A percentile compares a stretch with the other conserved stretches of the same genome.
These are phyloP conservation scores for Polyergus mexicanus DNA, from an alignment of 1,140 invertebrate species.

Conservation along the genomic window DNA sequence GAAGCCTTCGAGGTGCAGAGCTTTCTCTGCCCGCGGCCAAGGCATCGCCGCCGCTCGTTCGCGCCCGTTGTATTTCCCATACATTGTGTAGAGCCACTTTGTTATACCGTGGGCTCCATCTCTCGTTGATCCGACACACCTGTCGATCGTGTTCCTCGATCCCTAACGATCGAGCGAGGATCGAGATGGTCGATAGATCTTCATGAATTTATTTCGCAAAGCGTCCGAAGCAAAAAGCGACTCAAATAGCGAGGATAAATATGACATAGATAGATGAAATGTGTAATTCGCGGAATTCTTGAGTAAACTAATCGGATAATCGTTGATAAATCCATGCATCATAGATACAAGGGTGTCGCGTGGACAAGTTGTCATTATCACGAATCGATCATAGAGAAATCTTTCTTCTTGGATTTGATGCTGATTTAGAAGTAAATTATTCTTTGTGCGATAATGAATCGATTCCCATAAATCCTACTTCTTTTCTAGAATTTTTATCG, in stretches of 20 bases:
- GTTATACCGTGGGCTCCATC: slow-evolving; percentile 69
- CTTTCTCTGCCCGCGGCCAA: slow-evolving; percentile 81
- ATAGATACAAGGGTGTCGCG: background rate
- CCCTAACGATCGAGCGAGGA: background rate
- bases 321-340: slow-evolving; percentile 12
- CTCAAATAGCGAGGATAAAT: background rate
- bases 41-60: background rate
- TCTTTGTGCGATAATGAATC: background rate
- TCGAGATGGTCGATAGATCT: background rate
- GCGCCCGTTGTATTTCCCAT: background rate
- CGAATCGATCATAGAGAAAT: slow-evolving; percentile 10
- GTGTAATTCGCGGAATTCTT: background rate
- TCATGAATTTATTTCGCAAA: background rate
- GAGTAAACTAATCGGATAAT: background rate
- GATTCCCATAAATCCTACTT: background rate
- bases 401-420: background rate
- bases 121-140: slow-evolving; percentile 52
- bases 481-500: background rate
- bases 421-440: background rate
- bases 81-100: background rate
- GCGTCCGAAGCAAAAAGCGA: background rate
- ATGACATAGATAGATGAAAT: background rate
- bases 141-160: slow-evolving; percentile 27
- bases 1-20: slow-evolving; percentile 70
- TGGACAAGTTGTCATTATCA: slow-evolving; percentile 5